Conservation (phyloP, 2,888 invertebrate species). For the Aethes cnicana region DNA sequence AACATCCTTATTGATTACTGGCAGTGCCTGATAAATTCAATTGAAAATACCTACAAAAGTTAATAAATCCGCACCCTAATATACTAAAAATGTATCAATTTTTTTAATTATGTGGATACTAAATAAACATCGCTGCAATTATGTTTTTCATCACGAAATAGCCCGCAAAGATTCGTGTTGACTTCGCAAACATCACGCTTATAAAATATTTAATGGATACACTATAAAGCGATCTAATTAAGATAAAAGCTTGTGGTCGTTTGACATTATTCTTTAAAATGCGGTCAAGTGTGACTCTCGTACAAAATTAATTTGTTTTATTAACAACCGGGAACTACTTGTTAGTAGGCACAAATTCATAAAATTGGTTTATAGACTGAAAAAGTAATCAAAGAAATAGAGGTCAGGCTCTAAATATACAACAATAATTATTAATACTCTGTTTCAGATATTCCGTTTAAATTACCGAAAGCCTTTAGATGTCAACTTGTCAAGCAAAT, state of each 20-base stretch:
- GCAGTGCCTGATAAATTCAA: too few species aligned
- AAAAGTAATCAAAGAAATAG: neutral
- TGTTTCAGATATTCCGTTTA: conserved; percentile 22
- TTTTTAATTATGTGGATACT: too few species aligned
- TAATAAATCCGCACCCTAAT: too few species aligned
- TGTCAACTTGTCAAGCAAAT: conserved; percentile 30
- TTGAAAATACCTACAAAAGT: neutral
- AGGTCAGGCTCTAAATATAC: neutral
- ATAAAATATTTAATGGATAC: conserved; percentile 2
- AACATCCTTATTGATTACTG: too few species aligned
- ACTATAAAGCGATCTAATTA: conserved; percentile 4
- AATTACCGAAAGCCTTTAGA: conserved; percentile 28
- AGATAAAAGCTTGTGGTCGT: conserved; percentile 3
- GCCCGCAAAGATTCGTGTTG: neutral
- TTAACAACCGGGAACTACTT: conserved; percentile 4
- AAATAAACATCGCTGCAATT: too few species aligned
- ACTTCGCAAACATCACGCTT: neutral
- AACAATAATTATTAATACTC: conserved; percentile 19
- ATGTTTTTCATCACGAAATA: too few species aligned
- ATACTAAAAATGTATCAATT: too few species aligned
- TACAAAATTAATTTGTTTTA: neutral
- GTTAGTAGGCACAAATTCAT: neutral
- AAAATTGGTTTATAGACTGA: neutral
- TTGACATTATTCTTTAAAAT: conserved; percentile 5
- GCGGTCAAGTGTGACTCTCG: conserved; percentile 9